A percentile compares a stretch with the other conserved stretches of the same genome.
Evolutionary conservation across 2,113 vertebrate genomes (phyloP).

Genomic region (Albula glossodonta): DNA sequence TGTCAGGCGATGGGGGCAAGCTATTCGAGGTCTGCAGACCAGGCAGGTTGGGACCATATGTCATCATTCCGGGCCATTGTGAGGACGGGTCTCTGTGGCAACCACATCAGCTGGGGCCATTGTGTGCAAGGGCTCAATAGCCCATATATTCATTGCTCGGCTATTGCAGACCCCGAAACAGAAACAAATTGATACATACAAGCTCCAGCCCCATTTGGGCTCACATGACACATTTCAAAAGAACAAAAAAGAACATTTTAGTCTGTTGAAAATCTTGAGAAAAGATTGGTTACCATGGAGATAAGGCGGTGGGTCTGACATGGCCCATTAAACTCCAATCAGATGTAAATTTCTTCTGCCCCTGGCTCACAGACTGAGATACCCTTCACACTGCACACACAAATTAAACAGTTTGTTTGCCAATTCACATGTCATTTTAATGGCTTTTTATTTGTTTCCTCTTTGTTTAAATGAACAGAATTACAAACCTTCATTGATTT

Average conservation of each 20-base stretch:
- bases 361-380: conserved; percentile 53
- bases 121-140: conserved; percentile 75
- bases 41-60: conserved; percentile 87
- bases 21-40: conserved; percentile 73
- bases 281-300: conserved; percentile 80
- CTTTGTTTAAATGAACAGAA: conserved; percentile 84
- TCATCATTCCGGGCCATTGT: conserved; percentile 83
- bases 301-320: conserved; percentile 72
- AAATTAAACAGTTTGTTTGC: conserved; percentile 92
- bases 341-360: conserved; percentile 82
- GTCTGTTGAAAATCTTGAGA: conserved; percentile 88
- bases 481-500: conserved; percentile 80
- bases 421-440: conserved; percentile 89
- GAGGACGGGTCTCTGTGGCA: conserved; percentile 79
- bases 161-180: conserved; percentile 72
- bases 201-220: conserved; percentile 75
- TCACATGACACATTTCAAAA: conserved; percentile 77
- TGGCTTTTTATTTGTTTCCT: conserved; percentile 77
- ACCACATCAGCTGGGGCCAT: conserved; percentile 81
- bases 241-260: conserved; percentile 83
- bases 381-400: conserved; percentile 69
- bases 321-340: conserved; percentile 89
- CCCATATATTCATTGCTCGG: conserved; percentile 84
- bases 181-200: conserved; percentile 96
- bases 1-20: conserved; percentile 66